These are phyloP conservation scores for Poecile montanus DNA, from an alignment of 2,797 vertebrate species.

Conservation along the genomic window DNA sequence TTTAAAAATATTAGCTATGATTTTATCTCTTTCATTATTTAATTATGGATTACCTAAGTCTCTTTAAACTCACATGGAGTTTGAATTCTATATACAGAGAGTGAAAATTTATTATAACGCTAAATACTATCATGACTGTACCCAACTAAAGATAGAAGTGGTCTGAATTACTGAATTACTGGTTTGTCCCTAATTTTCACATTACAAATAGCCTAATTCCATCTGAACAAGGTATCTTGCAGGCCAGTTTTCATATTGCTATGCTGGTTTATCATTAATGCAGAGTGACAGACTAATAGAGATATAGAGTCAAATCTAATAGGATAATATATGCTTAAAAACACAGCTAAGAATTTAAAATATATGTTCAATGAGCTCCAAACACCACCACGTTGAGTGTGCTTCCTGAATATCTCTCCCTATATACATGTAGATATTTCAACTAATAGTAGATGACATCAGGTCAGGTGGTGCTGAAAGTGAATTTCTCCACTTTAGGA, in stretches of 20 bases:
- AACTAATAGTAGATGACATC: background rate
- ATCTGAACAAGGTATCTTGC: background rate
- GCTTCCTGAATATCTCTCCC: background rate
- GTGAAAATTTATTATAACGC: background rate
- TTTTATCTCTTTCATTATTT: background rate
- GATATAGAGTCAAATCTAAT: background rate
- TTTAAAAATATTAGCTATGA: background rate
- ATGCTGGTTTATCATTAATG: background rate
- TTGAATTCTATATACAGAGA: background rate
- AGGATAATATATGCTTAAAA: background rate
- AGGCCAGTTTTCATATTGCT: background rate
- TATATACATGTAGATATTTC: background rate
- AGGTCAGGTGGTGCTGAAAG: background rate
- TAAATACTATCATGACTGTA: background rate
- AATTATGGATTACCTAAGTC: background rate
- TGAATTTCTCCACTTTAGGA: background rate
- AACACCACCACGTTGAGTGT: background rate
- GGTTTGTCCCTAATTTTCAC: background rate
- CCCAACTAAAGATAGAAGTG: background rate
- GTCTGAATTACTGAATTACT: background rate
- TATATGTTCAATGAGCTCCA: background rate
- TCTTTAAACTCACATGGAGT: background rate
- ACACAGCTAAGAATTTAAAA: background rate
- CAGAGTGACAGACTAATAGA: background rate
- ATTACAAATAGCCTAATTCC: background rate